These are phyloP conservation scores for Pelobates fuscus DNA, from an alignment of 2,113 vertebrate species.

Conservation along the genomic window DNA sequence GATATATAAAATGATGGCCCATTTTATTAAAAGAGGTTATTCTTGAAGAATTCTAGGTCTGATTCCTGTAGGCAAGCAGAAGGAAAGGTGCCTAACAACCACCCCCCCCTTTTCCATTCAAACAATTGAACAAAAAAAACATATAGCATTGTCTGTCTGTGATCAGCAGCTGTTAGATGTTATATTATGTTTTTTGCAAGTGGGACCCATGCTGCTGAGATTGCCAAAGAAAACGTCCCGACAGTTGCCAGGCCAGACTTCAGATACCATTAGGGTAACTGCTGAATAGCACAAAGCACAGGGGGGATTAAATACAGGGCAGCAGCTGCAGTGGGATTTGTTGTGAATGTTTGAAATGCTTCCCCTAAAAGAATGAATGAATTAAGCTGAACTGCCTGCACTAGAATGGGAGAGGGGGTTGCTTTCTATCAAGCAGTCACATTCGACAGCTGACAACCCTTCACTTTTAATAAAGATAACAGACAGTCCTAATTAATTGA, in stretches of 20 bases:
- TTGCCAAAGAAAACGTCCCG: conserved; percentile 36
- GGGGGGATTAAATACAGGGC: conserved; percentile 34
- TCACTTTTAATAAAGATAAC: conserved; percentile 35
- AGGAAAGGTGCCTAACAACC: too few species aligned
- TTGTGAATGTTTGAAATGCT: conserved; percentile 44
- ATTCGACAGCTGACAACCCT: conserved; percentile 41
- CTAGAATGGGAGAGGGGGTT: conserved; percentile 19
- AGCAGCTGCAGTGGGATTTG: conserved; percentile 38
- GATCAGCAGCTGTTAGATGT: conserved; percentile 30
- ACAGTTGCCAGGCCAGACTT: conserved; percentile 25
- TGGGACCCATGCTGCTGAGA: conserved; percentile 19
- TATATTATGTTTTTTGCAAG: conserved; percentile 17
- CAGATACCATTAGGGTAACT: conserved; percentile 27
- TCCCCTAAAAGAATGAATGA: conserved; percentile 45
- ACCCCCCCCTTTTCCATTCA: background rate
- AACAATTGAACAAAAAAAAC: background rate
- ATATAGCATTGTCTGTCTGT: background rate
- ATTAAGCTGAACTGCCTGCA: background rate
- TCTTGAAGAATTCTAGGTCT: too few species aligned
- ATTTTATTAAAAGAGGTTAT: too few species aligned
- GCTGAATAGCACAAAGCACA: conserved; percentile 27
- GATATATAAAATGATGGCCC: too few species aligned
- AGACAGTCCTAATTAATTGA: background rate
- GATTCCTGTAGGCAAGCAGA: too few species aligned
- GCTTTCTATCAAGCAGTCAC: conserved; percentile 2